Percentiles rank a stretch among this genome's conserved stretches.
These are phyloP conservation scores for Aphelinus atriplicis DNA, from an alignment of 1,140 invertebrate genomes.

Conservation along the genomic window DNA sequence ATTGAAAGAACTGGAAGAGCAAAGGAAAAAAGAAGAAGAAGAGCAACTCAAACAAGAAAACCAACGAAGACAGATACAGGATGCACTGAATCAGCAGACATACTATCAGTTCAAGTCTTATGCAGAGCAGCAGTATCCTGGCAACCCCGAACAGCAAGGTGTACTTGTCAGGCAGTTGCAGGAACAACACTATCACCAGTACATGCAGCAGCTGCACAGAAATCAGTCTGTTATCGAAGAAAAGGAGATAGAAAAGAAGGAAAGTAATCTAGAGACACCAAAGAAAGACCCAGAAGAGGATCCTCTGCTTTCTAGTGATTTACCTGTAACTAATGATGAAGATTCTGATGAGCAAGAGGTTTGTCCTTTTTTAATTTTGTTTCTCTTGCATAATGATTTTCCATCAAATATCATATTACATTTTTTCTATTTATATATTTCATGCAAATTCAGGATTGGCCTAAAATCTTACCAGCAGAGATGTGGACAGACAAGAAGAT, in stretches of 20 bases:
- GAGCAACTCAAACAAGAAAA: slow-evolving; percentile 70
- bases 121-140: slow-evolving; percentile 95
- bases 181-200: slow-evolving; percentile 98
- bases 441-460: slow-evolving; percentile 48
- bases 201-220: slow-evolving; percentile 88
- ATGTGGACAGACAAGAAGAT: slow-evolving; percentile 96
- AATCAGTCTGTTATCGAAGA: slow-evolving; percentile 72
- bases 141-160: slow-evolving; percentile 92
- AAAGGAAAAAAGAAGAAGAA: slow-evolving; percentile 70
- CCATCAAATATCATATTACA: too few species aligned
- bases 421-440: too few species aligned
- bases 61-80: slow-evolving; percentile 86
- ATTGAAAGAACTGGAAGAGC: slow-evolving; percentile 71
- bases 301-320: slow-evolving; percentile 42
- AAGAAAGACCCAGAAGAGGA: slow-evolving; percentile 43
- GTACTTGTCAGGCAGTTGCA: slow-evolving; percentile 92
- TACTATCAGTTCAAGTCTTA: slow-evolving; percentile 93
- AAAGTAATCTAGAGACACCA: slow-evolving; percentile 30
- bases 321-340: slow-evolving; percentile 49
- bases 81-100: slow-evolving; percentile 96
- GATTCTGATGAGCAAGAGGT: slow-evolving; percentile 62
- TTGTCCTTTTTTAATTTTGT: too few species aligned
- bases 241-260: slow-evolving; percentile 58
- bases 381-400: too few species aligned
- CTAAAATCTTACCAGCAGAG: slow-evolving; percentile 79